phyloP scores from a whole-genome alignment of 2,797 vertebrate genomes.

The Denticeps clupeoides region DNA sequence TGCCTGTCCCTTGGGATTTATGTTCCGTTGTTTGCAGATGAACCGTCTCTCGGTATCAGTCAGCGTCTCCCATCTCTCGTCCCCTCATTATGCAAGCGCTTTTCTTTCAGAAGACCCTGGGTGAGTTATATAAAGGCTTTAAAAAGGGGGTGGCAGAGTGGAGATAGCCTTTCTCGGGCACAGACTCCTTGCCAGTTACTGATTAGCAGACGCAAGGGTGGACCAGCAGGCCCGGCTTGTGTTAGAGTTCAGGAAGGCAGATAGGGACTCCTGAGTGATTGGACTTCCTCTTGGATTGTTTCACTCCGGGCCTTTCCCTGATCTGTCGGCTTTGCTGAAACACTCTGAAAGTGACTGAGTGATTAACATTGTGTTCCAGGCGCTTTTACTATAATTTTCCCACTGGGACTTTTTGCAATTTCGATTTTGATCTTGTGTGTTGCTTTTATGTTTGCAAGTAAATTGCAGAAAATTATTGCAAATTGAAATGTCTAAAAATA shows the following conservation, averaged over 20 bases:
- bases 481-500: slow-evolving; percentile 51
- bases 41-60: background rate
- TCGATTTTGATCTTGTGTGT: slow-evolving; percentile 38
- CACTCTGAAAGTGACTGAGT: slow-evolving; percentile 36
- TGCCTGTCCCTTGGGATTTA: background rate
- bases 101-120: background rate
- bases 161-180: slow-evolving; percentile 17
- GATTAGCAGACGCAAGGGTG: slow-evolving; percentile 16
- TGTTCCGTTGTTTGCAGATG: slow-evolving; percentile 2
- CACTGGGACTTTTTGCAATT: slow-evolving; percentile 45
- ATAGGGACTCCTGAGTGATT: slow-evolving; percentile 39
- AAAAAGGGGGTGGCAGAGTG: slow-evolving; percentile 27
- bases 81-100: background rate
- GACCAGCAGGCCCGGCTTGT: slow-evolving; percentile 11
- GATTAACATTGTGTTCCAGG: slow-evolving; percentile 40
- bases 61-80: background rate
- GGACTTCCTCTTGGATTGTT: slow-evolving; percentile 37
- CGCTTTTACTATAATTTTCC: slow-evolving; percentile 54
- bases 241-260: slow-evolving; percentile 49
- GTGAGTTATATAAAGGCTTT: background rate
- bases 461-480: slow-evolving; percentile 59
- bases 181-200: slow-evolving; percentile 20
- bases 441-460: slow-evolving; percentile 51
- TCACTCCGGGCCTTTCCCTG: slow-evolving; percentile 21
- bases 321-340: slow-evolving; percentile 3